Evolutionary conservation across 2,797 vertebrate species (phyloP).

Genomic region (Diglossa cyanea): DNA sequence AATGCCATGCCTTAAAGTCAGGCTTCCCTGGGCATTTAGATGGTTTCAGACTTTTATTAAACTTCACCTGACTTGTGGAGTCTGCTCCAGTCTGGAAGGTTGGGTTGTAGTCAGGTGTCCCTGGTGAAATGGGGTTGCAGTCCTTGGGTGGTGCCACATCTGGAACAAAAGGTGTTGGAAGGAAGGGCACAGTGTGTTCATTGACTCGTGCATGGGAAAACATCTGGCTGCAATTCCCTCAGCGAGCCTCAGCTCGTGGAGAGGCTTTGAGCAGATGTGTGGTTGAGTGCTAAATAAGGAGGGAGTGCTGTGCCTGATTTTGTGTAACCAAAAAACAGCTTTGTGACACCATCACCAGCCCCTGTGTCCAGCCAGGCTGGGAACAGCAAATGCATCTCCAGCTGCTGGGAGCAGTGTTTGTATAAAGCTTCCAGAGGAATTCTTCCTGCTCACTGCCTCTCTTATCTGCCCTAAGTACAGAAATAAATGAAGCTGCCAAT

Average conservation of each 20-base stretch:
- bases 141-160: not conserved
- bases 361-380: not conserved
- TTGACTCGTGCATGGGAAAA: not conserved
- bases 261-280: not conserved
- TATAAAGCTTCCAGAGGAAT: not conserved
- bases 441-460: not conserved
- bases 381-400: not conserved
- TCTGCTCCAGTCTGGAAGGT: not conserved
- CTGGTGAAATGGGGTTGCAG: no score
- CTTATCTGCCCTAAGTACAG: not conserved
- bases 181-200: not conserved
- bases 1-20: constrained; percentile 76
- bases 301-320: not conserved
- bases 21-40: constrained; percentile 72
- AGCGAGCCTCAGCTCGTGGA: rapidly evolving
- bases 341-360: not conserved
- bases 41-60: constrained; percentile 83
- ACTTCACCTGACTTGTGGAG: constrained; percentile 52
- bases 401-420: not conserved
- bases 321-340: not conserved
- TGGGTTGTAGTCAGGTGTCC: not conserved
- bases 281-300: not conserved
- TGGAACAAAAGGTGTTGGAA: not conserved
- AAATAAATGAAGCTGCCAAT: constrained; percentile 6
- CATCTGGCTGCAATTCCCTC: not conserved